These are phyloP conservation scores for Caranx ignobilis DNA, from an alignment of 2,113 vertebrate genomes.

Conservation along the genomic window DNA sequence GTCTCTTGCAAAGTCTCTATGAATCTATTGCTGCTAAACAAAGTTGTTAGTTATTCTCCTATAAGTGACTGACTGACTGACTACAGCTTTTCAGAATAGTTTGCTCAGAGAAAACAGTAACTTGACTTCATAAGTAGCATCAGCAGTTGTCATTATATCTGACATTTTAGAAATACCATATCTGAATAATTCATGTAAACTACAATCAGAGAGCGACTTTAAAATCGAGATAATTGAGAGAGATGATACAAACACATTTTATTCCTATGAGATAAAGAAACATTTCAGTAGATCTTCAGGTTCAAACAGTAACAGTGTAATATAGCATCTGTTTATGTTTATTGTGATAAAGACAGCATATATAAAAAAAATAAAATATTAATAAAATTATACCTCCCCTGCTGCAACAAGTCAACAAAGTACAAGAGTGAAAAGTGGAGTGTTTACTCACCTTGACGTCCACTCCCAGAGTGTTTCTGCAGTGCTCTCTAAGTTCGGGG, in stretches of 20 bases:
- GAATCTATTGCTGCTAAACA: background rate
- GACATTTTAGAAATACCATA: background rate
- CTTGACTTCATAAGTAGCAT: background rate
- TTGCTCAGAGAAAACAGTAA: too few species aligned
- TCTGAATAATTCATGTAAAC: background rate
- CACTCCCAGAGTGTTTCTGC: conserved; percentile 74
- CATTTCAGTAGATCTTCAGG: background rate
- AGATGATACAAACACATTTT: background rate
- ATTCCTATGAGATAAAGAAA: background rate
- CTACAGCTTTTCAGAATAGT: background rate
- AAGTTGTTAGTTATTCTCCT: background rate
- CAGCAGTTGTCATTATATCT: background rate
- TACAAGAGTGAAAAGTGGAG: background rate
- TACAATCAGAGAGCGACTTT: background rate
- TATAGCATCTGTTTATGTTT: background rate
- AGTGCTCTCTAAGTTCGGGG: conserved; percentile 80
- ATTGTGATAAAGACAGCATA: background rate
- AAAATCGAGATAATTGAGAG: background rate
- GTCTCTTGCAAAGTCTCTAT: background rate
- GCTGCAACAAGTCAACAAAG: background rate
- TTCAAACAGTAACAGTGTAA: background rate
- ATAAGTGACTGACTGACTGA: background rate
- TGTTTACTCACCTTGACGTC: conserved; percentile 81
- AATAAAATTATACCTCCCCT: background rate
- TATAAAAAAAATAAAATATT: background rate